Conservation (phyloP, 2,888 invertebrate genomes). For the Abscondita cerata region DNA sequence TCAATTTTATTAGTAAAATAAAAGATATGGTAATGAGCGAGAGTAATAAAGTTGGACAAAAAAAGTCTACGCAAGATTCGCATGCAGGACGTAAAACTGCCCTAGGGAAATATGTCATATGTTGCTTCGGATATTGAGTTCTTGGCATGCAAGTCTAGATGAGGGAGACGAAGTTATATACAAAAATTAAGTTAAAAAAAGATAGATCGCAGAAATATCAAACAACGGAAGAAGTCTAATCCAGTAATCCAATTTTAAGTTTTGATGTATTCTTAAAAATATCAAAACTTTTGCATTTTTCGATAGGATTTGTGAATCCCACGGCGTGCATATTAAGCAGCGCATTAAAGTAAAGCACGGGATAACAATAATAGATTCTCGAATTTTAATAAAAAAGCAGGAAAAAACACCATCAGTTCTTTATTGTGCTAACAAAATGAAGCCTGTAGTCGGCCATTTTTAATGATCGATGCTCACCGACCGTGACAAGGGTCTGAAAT, state of each 20-base stretch:
- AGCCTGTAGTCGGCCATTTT: constrained; percentile 45
- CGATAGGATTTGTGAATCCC: background rate
- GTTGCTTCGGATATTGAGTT: constrained; percentile 44
- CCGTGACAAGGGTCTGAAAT: constrained; percentile 53
- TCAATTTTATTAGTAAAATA: background rate
- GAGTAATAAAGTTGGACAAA: constrained; percentile 8
- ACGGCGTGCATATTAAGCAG: background rate
- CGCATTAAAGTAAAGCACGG: background rate
- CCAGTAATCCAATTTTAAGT: constrained; percentile 43
- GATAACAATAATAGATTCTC: too few species aligned
- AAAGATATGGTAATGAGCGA: too few species aligned
- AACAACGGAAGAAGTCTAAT: constrained; percentile 40
- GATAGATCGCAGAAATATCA: constrained; percentile 27
- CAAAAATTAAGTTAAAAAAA: constrained; percentile 19
- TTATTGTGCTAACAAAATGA: constrained; percentile 37
- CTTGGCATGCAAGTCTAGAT: constrained; percentile 43
- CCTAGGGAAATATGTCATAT: constrained; percentile 45
- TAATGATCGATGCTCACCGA: constrained; percentile 52
- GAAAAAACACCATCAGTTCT: constrained; percentile 29
- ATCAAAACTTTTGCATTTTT: constrained; percentile 16
- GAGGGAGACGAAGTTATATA: constrained; percentile 15
- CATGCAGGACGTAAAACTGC: constrained; percentile 42
- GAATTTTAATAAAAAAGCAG: constrained; percentile 25
- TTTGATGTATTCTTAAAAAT: constrained; percentile 29
- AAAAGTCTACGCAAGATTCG: constrained; percentile 36